These are phyloP conservation scores for Brachionus plicatilis DNA, from an alignment of 1,140 invertebrate species.

Conservation along the genomic window DNA sequence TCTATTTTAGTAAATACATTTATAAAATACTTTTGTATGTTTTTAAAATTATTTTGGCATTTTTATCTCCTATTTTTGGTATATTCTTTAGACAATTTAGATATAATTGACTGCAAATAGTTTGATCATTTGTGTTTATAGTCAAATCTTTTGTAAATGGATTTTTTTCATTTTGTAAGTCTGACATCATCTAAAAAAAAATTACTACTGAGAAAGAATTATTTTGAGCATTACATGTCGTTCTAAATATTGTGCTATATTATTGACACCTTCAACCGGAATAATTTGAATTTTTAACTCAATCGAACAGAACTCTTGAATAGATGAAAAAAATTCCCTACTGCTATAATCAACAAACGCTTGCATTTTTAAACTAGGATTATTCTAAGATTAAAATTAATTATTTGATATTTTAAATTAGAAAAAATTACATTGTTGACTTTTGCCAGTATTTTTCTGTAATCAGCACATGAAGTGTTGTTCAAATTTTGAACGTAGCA, in stretches of 20 bases:
- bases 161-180: conserved; percentile 31
- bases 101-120: background rate
- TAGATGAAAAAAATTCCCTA: background rate
- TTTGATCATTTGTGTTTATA: background rate
- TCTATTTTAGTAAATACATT: background rate
- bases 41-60: background rate
- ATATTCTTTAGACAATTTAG: conserved; percentile 30
- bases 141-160: conserved; percentile 33
- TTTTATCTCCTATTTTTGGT: conserved; percentile 37
- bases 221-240: background rate
- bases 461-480: background rate
- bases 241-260: conserved; percentile 32
- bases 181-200: conserved; percentile 11
- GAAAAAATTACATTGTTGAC: conserved; percentile 7
- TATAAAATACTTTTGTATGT: conserved; percentile 18
- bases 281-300: conserved; percentile 38
- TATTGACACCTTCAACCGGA: background rate
- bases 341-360: background rate
- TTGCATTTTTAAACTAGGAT: conserved; percentile 7
- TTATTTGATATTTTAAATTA: background rate
- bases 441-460: background rate
- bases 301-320: conserved; percentile 19
- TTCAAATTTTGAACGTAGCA: background rate
- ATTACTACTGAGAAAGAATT: background rate
- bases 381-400: background rate